Evolutionary conservation across 2,797 vertebrate species (phyloP), one percentile per base, ranked within the genome.

Genomic region (Chloroceryle amazona): DNA sequence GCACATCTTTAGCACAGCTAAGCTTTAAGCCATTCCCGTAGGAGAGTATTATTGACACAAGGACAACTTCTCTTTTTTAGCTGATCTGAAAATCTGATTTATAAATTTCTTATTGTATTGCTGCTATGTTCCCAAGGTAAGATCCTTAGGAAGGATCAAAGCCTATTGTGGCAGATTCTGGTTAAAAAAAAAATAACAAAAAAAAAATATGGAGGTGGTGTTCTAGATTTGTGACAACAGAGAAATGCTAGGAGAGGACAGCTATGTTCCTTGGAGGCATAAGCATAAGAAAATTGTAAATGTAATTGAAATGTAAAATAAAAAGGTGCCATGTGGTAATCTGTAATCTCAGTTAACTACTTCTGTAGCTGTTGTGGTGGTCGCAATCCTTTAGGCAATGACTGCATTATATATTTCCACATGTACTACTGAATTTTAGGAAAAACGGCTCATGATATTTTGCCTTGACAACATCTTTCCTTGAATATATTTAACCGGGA

Each of bases 151-250:
- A 84, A 46, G 6, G 8, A 54, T 23, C 10, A 73, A 70, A 73
- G 9, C 4, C 1, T 47, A 25, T 6, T 82, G 11, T 29, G 31
- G 13, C 3, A 51, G 29, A 49, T 52, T 61, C 37, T 62, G 12
- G 8, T 25, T 19, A 16, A 35, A 16, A 11, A 39, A 8, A 4
- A 7, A 19, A 44, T n/a, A 20, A 28, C 7, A 13, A 10, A 20
- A 67, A 9, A 39, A n/a, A n/a, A n/a, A n/a, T n/a, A 44, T 1
- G 0, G 20, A 3, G 1, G 2, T 10, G 1, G 1, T 79, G 5
- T 16, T 83, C 29, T 47, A 65, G 2, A 35, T 88, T 68, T 68
- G 26, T 65, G 57, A 51, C 8, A 57, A 68, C 6, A 81, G 14
- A 31, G 3, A 61, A 63, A n/a, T 20, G 3, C 13, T 37, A 41